A percentile compares a stretch with the other conserved stretches of the same genome.
These are phyloP conservation scores for Watsonalla cultraria DNA, from an alignment of 2,888 invertebrate genomes.

Conservation along the genomic window DNA sequence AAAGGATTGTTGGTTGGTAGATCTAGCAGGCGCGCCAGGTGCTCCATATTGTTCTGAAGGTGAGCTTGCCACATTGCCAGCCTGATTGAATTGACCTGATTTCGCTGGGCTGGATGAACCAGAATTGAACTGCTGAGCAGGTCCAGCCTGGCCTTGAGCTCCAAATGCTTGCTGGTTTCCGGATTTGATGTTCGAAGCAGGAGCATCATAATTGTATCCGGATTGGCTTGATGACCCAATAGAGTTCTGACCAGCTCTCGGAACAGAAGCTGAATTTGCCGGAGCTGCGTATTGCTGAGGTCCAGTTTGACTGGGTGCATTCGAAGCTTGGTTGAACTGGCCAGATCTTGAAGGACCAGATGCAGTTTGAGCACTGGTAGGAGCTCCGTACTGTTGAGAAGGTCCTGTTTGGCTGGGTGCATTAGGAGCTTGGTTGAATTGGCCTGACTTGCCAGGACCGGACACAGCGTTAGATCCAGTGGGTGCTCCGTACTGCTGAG, in stretches of 20 bases:
- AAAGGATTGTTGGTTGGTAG: neutral
- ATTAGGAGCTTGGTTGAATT: neutral
- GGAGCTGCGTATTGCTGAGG: slow-evolving; percentile 16
- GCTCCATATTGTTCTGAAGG: neutral
- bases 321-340: neutral
- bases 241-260: slow-evolving; percentile 7
- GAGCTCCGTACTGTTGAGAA: neutral
- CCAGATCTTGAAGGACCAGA: neutral
- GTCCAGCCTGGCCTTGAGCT: neutral
- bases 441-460: slow-evolving; percentile 1
- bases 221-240: slow-evolving; percentile 12
- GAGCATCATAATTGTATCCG: slow-evolving; percentile 27
- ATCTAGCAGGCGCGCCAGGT: neutral
- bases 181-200: neutral
- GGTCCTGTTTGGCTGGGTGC: slow-evolving; percentile 1
- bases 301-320: no score
- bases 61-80: no score
- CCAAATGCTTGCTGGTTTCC: neutral
- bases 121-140: neutral
- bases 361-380: neutral
- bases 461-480: slow-evolving; percentile 7
- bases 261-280: slow-evolving; percentile 8
- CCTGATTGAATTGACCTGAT: neutral
- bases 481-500: slow-evolving; percentile 18
- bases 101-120: neutral